A percentile compares a stretch with the other conserved stretches of the same genome.
Evolutionary conservation across 2,113 vertebrate species (phyloP).

Genomic region (Pterocles burchelli): DNA sequence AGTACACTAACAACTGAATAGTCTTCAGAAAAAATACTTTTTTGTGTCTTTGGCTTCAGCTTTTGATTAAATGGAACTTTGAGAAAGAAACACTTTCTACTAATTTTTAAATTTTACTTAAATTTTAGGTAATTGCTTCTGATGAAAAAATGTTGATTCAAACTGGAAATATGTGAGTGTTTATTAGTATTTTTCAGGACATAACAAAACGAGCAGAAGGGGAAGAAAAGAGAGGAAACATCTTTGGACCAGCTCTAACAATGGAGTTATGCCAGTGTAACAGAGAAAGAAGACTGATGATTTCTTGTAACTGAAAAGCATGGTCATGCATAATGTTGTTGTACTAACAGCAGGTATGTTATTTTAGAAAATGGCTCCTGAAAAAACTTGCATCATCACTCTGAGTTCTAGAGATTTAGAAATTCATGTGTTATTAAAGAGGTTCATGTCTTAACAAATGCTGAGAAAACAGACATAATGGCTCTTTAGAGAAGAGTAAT

Average conservation of each 20-base stretch:
- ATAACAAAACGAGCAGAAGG: not conserved
- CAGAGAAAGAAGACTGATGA: not conserved
- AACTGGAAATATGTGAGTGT: accelerated
- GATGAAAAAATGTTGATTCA: not conserved
- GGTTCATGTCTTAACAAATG: not conserved
- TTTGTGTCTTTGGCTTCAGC: not conserved
- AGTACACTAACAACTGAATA: not conserved
- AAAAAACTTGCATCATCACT: not conserved
- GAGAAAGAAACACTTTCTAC: not conserved
- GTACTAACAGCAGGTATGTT: not conserved
- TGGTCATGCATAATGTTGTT: not conserved
- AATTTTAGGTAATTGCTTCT: not conserved
- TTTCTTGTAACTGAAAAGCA: not conserved
- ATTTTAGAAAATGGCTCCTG: not conserved
- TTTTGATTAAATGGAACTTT: not conserved
- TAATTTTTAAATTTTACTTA: not conserved
- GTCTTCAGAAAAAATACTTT: not conserved
- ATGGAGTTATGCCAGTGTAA: not conserved
- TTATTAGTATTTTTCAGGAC: not conserved
- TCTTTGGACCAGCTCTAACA: not conserved
- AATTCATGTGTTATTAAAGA: not conserved
- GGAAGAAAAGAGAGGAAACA: not conserved
- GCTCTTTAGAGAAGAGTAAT: not conserved
- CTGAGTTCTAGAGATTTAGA: not conserved
- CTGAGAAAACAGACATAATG: not conserved